phyloP scores from a whole-genome alignment of 2,797 vertebrate species.

The Alfaro cultratus region DNA sequence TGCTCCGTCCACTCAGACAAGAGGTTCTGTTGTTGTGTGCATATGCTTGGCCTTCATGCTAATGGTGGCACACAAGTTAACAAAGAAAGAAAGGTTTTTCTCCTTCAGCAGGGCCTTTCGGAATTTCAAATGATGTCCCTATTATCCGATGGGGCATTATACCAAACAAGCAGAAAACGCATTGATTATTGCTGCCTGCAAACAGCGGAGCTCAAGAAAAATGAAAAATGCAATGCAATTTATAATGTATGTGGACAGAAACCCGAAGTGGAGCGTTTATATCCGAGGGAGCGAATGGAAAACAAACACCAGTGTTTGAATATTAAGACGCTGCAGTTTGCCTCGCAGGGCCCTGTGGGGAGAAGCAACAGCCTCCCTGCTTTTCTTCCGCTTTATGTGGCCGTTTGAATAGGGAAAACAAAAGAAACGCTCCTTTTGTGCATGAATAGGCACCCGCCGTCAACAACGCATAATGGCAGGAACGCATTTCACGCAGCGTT shows the following conservation, averaged over 20 bases:
- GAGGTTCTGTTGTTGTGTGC: conserved; percentile 5
- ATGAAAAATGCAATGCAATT: conserved; percentile 14
- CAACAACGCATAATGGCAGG: conserved; percentile 21
- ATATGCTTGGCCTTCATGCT: conserved; percentile 37
- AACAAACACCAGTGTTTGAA: conserved; percentile 9
- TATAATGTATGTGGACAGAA: conserved; percentile 10
- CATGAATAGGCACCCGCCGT: conserved; percentile 13
- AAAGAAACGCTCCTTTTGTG: conserved; percentile 7
- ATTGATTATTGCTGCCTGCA: conserved; percentile 42
- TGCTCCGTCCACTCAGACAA: conserved; percentile 21
- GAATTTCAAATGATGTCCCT: conserved; percentile 35
- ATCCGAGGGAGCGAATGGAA: not conserved
- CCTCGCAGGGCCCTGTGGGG: not conserved
- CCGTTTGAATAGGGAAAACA: conserved; percentile 20
- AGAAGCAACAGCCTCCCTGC: conserved; percentile 11
- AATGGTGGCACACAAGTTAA: conserved; percentile 27
- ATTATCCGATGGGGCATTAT: conserved; percentile 30
- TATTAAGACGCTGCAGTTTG: conserved; percentile 13
- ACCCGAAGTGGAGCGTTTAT: conserved; percentile 13
- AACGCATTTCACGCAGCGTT: conserved; percentile 63
- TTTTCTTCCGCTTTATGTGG: not conserved
- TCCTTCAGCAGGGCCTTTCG: conserved; percentile 37
- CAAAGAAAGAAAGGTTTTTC: conserved; percentile 17
- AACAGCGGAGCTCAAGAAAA: conserved; percentile 13
- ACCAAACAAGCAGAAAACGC: conserved; percentile 26